A percentile compares a stretch with the other conserved stretches of the same genome.
phyloP scores from a whole-genome alignment of 92 coral and sea anemone genomes.

The Phenganax marumi region DNA sequence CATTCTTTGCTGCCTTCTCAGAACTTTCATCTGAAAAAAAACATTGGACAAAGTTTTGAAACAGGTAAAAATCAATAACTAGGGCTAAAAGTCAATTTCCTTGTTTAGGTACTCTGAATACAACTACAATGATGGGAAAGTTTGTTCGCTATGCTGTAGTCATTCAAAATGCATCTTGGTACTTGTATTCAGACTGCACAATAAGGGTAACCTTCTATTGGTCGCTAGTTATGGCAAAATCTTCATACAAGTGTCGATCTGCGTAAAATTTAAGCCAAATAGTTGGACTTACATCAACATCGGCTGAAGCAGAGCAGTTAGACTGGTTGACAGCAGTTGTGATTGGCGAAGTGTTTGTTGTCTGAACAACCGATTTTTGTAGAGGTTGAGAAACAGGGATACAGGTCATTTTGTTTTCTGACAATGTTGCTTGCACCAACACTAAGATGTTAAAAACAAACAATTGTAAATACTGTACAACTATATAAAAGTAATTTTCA shows the following conservation, averaged over 20 bases:
- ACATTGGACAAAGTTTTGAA: background rate
- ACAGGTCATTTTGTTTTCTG: conserved; percentile 32
- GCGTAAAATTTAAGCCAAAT: background rate
- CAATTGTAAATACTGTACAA: background rate
- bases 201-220: too few species aligned
- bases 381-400: conserved; percentile 25
- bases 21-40: conserved; percentile 68
- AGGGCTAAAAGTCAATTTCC: too few species aligned
- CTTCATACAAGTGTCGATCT: background rate
- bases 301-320: conserved; percentile 39
- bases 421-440: conserved; percentile 16
- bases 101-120: too few species aligned
- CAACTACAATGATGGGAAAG: too few species aligned
- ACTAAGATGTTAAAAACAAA: background rate
- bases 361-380: conserved; percentile 13
- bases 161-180: too few species aligned
- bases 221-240: background rate
- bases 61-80: background rate
- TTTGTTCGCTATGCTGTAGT: too few species aligned
- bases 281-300: conserved; percentile 56
- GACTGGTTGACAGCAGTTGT: conserved; percentile 40
- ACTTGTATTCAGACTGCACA: too few species aligned
- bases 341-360: conserved; percentile 37
- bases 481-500: background rate
- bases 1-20: conserved; percentile 95